Percentiles rank a stretch among this genome's conserved stretches.
phyloP scores from a whole-genome alignment of 2,797 vertebrate species.

The Psittacula echo region DNA sequence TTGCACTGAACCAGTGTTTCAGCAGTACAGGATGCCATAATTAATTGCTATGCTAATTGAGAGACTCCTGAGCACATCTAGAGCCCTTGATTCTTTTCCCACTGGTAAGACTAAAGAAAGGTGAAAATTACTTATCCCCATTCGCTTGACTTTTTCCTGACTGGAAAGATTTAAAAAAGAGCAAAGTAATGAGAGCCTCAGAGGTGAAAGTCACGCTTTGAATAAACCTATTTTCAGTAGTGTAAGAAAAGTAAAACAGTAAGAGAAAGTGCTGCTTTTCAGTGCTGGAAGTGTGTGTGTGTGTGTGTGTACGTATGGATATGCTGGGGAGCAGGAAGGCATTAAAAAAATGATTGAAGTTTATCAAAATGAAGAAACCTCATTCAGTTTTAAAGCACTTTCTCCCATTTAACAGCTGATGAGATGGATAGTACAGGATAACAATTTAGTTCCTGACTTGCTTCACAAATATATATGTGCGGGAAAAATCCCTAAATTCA shows the following conservation, averaged over 20 bases:
- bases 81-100: not conserved
- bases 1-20: slow-evolving; percentile 24
- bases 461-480: not conserved
- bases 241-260: not conserved
- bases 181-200: not conserved
- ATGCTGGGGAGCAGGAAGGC: not conserved
- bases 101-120: not conserved
- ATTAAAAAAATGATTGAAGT: not conserved
- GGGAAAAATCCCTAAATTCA: not conserved
- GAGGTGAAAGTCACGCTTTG: not conserved
- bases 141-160: not conserved
- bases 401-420: not conserved
- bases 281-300: not conserved
- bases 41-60: slow-evolving; percentile 43
- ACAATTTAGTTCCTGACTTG: not conserved
- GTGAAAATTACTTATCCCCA: not conserved
- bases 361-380: not conserved
- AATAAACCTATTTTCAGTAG: not conserved
- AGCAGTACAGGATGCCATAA: not conserved
- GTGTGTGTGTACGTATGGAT: not conserved
- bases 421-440: not conserved
- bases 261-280: not conserved
- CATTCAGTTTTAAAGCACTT: not conserved
- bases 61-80: not conserved
- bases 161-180: not conserved